These are phyloP conservation scores for Drosophila eohydei DNA, from an alignment of 2,888 invertebrate species.

Conservation along the genomic window DNA sequence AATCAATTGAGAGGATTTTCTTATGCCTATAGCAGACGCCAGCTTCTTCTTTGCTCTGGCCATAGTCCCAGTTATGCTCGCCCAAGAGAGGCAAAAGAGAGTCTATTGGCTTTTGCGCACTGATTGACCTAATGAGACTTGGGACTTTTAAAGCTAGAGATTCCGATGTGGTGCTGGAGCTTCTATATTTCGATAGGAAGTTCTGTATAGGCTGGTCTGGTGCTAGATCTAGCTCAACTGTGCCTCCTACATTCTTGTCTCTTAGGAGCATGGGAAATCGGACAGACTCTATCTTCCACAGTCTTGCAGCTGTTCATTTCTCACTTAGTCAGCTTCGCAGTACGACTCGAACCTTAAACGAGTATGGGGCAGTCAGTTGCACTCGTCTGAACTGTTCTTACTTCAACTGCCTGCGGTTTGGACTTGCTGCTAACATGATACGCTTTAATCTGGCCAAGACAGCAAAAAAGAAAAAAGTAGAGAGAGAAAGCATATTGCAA, in stretches of 20 bases:
- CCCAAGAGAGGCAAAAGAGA: background rate
- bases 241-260: background rate
- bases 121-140: background rate
- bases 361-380: background rate
- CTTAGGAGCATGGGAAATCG: no score
- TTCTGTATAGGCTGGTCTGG: no score
- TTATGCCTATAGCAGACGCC: conserved; percentile 37
- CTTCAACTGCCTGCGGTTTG: conserved; percentile 64
- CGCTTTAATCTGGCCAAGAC: conserved; percentile 66
- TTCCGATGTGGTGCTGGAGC: background rate
- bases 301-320: background rate
- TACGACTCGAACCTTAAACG: background rate
- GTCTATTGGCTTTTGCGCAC: background rate
- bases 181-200: background rate
- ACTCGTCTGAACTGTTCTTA: background rate
- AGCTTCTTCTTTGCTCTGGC: conserved; percentile 4
- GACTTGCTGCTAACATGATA: conserved; percentile 80
- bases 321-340: background rate
- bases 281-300: background rate
- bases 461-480: background rate
- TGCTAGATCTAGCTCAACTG: no score
- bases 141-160: no score
- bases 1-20: conserved; percentile 82
- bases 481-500: conserved; percentile 59
- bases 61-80: conserved; percentile 17